These are phyloP conservation scores for Chesias legatella DNA, from an alignment of 2,888 invertebrate genomes.

Conservation along the genomic window DNA sequence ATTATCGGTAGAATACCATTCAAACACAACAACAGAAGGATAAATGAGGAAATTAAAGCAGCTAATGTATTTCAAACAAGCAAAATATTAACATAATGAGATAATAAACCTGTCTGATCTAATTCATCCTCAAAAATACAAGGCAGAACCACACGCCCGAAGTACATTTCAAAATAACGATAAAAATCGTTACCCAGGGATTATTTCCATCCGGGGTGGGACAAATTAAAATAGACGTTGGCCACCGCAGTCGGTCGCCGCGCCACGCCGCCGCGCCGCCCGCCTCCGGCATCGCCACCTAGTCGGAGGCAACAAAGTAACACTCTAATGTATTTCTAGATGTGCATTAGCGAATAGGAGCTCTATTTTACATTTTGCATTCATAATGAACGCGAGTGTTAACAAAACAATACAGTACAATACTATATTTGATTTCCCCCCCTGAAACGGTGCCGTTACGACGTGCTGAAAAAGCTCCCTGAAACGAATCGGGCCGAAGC, in stretches of 20 bases:
- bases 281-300: no score
- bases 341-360: slow-evolving; percentile 5
- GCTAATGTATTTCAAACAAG: background rate
- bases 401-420: no score
- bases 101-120: no score
- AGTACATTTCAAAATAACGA: slow-evolving; percentile 51
- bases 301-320: background rate
- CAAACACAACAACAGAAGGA: no score
- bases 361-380: slow-evolving; percentile 4
- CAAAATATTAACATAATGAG: no score
- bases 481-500: slow-evolving; percentile 12
- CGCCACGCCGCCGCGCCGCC: background rate
- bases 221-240: slow-evolving; percentile 47
- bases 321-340: slow-evolving; percentile 2
- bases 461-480: no score
- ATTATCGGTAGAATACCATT: no score
- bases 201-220: slow-evolving; percentile 51
- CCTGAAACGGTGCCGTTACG: no score
- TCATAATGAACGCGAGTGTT: no score
- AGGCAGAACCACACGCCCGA: slow-evolving; percentile 24
- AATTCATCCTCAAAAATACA: slow-evolving; percentile 17
- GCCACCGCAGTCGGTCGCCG: slow-evolving; percentile 24
- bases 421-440: no score
- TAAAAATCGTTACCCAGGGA: slow-evolving; percentile 59
- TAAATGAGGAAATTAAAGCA: slow-evolving; percentile 1